phyloP scores from a whole-genome alignment of 2,888 invertebrate species.

The Luperina testacea region DNA sequence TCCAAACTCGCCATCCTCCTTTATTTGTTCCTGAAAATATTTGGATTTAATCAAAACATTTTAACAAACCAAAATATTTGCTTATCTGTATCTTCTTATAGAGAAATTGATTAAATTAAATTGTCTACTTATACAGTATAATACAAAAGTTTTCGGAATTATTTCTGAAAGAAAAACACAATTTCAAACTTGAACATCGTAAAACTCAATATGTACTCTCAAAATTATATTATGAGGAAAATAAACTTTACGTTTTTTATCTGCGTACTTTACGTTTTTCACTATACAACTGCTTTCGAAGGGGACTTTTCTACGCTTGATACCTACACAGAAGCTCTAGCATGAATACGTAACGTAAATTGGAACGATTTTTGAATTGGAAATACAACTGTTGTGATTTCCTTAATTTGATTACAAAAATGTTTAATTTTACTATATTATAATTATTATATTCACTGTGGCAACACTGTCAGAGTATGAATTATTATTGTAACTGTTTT shows the following conservation, averaged over 20 bases:
- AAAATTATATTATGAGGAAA: slow-evolving; percentile 13
- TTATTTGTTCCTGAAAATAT: background rate
- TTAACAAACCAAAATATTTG: slow-evolving; percentile 19
- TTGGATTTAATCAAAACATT: slow-evolving; percentile 1
- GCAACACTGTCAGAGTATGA: too few relatives aligned
- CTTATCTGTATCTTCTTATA: slow-evolving; percentile 21
- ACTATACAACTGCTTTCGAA: too few relatives aligned
- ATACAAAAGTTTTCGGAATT: slow-evolving; percentile 19
- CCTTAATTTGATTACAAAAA: too few relatives aligned
- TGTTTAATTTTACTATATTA: too few relatives aligned
- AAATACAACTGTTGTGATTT: background rate
- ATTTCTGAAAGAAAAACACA: slow-evolving; percentile 38
- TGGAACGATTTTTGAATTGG: background rate
- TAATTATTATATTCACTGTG: too few relatives aligned
- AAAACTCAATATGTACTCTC: slow-evolving; percentile 11
- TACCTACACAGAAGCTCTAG: background rate
- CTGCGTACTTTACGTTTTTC: background rate
- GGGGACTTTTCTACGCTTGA: too few relatives aligned
- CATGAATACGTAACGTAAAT: too few relatives aligned
- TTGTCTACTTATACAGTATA: slow-evolving; percentile 8
- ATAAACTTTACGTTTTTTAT: slow-evolving; percentile 22
- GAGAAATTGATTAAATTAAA: slow-evolving; percentile 21
- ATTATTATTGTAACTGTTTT: too few relatives aligned
- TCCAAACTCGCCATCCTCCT: too few relatives aligned
- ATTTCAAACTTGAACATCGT: slow-evolving; percentile 21